Base-by-base conservation (phyloP, 1,140 invertebrate species). In the Agrypnia vestita region DNA sequence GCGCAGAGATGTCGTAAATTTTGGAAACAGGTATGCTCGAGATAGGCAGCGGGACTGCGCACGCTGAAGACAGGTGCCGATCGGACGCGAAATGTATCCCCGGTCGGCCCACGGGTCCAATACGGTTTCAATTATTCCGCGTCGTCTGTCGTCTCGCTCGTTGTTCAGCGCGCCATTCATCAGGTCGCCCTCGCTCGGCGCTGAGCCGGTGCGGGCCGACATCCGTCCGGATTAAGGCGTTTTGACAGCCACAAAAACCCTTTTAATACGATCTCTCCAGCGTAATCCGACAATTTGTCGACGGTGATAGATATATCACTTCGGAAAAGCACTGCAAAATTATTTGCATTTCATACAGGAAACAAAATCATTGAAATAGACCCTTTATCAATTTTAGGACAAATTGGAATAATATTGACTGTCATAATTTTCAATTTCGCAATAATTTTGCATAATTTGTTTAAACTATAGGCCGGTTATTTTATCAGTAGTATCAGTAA, bases 41-140 rank as follows among this genome's bases (percentile, higher is more conserved):
- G 49, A 3, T 3, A 3, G 3, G 11, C n/a, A 3, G 49, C 8
- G 49, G 11, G 1, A 9, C n/a, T 3, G 3, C 11, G 17, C 19
- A 11, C 11, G 15, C n/a, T 15, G 67, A 71, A 71, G 67, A 71
- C 46, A 71, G 67, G 67, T 71, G 67, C 43, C 13, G 46, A 21
- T 46, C 46, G 11, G 10, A 69, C 15, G 43, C 67, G 46, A 47
- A 71, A 64, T 46, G 43, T 25, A 46, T 47, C 43, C 53, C 21
- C n/a, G 10, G 4, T 12, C 25, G 47, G 10, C 55, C 35, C 49
- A 35, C 51, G 17, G 53, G 49, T 43, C 46, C 64, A 62, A 62
- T 80, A 76, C 79, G 73, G 69, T 76, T 80, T 76, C 72, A 80
- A 80, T 80, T 80, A 80, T 80, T 80, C 49, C 25, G 59, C 62